Conservation (phyloP, 2,888 invertebrate species). For the Molanna angustata region DNA sequence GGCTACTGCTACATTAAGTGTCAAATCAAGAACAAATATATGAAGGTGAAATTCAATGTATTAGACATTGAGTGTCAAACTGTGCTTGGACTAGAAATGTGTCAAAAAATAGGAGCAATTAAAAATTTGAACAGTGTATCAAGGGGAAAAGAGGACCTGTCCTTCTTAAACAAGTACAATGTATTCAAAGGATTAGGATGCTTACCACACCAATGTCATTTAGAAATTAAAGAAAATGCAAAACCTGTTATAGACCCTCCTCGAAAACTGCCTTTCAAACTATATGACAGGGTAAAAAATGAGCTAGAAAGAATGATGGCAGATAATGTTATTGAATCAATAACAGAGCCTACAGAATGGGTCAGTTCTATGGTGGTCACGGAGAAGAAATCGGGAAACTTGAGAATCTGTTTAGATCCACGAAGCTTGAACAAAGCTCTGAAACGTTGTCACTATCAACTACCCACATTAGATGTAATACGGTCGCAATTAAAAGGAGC, state of each 20-base stretch:
- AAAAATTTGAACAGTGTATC: conserved; percentile 3
- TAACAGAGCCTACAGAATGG: conserved; percentile 2
- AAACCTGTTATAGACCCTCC: conserved; percentile 2
- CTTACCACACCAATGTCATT: not conserved
- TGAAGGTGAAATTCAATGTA: not conserved
- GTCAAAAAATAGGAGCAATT: not conserved
- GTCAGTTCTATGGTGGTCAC: conserved; percentile 5
- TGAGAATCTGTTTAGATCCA: not conserved
- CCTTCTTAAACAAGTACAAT: no score
- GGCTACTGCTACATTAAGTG: conserved; percentile 1
- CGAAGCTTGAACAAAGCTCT: conserved; percentile 1
- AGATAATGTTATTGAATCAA: conserved; percentile 1
- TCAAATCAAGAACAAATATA: not conserved
- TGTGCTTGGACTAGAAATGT: conserved; percentile 1
- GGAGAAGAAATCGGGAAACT: not conserved
- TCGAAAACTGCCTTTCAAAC: conserved; percentile 1
- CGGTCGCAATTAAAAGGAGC: conserved; percentile 2
- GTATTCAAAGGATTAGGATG: conserved; percentile 3
- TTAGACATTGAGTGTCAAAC: conserved; percentile 2
- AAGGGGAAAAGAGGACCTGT: no score
- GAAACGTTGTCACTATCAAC: not conserved
- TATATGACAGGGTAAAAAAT: not conserved
- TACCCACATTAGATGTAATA: conserved; percentile 1
- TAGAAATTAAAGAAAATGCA: not conserved
- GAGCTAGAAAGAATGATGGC: not conserved